Base-by-base conservation (phyloP, 2,113 vertebrate species). In the Saccopteryx bilineata region DNA sequence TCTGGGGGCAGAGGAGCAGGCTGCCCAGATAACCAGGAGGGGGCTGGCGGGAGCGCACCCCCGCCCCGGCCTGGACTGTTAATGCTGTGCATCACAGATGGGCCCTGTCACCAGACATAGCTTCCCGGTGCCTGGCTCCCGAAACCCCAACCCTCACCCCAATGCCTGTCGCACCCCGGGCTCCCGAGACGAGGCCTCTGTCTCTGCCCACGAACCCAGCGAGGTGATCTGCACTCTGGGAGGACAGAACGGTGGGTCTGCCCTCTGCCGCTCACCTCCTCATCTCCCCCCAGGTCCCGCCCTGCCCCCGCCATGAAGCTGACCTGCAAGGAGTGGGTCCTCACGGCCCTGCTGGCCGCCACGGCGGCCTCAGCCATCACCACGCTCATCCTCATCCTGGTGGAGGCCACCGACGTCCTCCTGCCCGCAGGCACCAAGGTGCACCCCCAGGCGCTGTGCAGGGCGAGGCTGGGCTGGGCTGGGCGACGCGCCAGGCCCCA, bases 401-500 rank as follows among this genome's bases (percentile, higher is more conserved):
- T 90, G 23, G 61, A 90, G 18, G 74, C 2, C 1, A 78, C 87
- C 88, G 58, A 79, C 0, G 33, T 96, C 68, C 78, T 90, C 19
- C 83, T 98, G 74, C 97, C 98, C 1, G 0, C 54, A 0, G 76
- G 71, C 82, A 95, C 24, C 83, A 98, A 98, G 96, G 98, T 98
- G 96, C 3, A 93, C 81, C 50, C 63, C 4, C 4, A 7, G 19
- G 4, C 3, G 39, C 23, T 0, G 7, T 1, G 31, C 15, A 0
- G 10, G 5, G 33, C 11, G 1, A 2, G 74, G 31, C n/a, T 17
- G 66, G n/a, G 15, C 31, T 31, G 39, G 39, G 39, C 39, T 11
- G 46, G 3, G 4, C 26, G 15, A 9, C 17, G 24, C 14, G 46
- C 72, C 11, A 2, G 7, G 54, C 6, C n/a, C 26, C 7, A 6